Evolutionary conservation across 2,888 invertebrate species (phyloP).

Genomic region (Lampropteryx suffumata): DNA sequence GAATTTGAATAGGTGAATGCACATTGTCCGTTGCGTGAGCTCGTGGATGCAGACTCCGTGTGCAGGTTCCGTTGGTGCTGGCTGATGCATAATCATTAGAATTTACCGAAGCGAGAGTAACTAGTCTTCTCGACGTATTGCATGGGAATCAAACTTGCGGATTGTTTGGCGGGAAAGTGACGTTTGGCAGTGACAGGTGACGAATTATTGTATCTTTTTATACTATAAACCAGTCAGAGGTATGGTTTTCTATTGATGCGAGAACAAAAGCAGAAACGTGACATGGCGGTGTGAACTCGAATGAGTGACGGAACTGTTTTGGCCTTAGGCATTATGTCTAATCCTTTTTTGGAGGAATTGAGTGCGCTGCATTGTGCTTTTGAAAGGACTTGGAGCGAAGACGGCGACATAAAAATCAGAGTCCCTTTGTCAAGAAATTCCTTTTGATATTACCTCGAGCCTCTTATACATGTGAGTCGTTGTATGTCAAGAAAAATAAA

Average conservation of each 20-base stretch:
- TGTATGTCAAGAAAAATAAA: constrained; percentile 41
- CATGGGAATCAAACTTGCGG: constrained; percentile 66
- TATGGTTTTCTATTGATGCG: constrained; percentile 26
- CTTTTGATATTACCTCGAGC: constrained; percentile 34
- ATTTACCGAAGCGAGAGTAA: constrained; percentile 70
- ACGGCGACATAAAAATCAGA: constrained; percentile 43
- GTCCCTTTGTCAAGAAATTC: constrained; percentile 42
- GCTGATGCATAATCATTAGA: constrained; percentile 77
- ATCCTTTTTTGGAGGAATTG: constrained; percentile 51
- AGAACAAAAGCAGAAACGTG: constrained; percentile 55
- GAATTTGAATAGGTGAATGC: constrained; percentile 75
- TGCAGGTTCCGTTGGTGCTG: constrained; percentile 64
- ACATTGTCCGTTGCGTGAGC: constrained; percentile 81
- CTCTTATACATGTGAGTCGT: constrained; percentile 29
- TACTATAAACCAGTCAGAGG: constrained; percentile 5
- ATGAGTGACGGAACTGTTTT: constrained; percentile 57
- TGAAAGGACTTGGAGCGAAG: constrained; percentile 47
- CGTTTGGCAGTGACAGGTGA: constrained; percentile 57
- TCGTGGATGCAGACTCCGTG: constrained; percentile 68
- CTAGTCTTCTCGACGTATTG: constrained; percentile 46
- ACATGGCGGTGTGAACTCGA: constrained; percentile 60
- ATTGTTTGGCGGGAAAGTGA: constrained; percentile 68
- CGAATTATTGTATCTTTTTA: constrained; percentile 23
- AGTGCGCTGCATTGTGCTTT: constrained; percentile 45
- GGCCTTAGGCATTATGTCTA: constrained; percentile 56